Evolutionary conservation across 2,113 vertebrate genomes (phyloP), one percentile per base, ranked within the genome.

Genomic region (Ceyx melanurus): DNA sequence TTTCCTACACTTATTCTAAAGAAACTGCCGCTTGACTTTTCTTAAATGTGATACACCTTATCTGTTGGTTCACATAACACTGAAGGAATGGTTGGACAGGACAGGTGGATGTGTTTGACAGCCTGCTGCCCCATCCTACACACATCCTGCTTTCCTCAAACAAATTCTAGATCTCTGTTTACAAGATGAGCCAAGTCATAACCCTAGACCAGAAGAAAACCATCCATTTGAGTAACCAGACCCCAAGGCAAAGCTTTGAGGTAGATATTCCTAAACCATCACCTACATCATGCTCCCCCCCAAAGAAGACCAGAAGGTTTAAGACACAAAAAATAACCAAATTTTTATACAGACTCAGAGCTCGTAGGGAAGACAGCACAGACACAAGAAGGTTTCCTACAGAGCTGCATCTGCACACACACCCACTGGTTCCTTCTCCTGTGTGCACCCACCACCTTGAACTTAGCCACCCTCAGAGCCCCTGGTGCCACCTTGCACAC

Each of bases 231-330:
- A 20, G 12, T 28, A 29, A 46, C 19, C 10, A 19, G 15, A 56
- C 12, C 2, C 21, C n/a, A 50, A 45, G 35, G 22, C 14, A 40
- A 37, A 9, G 50, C 23, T 50, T 77, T 10, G 9, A 77, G 28
- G 31, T 10, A 51, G 19, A 22, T 15, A 4, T 54, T 73, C 60
- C 75, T 43, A 26, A 79, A 43, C 42, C 15, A 29, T 42, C 51
- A 23, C 12, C 31, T 8, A 13, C 19, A 43, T 6, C 16, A 13
- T 4, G 0, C 5, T n/a, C n/a, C 35, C 31, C 28, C 9, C 43
- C 37, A 56, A 12, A 61, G 26, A 50, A 1, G 4, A 67, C 10
- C 23, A 21, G 48, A 76, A 77, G 2, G 5, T 19, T 87, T 54
- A 28, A 70, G n/a, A 18, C 16, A 14, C 16, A 51, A 73, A 37